Base-by-base conservation (phyloP, 2,113 vertebrate species). In the Oncorhynchus nerka region DNA sequence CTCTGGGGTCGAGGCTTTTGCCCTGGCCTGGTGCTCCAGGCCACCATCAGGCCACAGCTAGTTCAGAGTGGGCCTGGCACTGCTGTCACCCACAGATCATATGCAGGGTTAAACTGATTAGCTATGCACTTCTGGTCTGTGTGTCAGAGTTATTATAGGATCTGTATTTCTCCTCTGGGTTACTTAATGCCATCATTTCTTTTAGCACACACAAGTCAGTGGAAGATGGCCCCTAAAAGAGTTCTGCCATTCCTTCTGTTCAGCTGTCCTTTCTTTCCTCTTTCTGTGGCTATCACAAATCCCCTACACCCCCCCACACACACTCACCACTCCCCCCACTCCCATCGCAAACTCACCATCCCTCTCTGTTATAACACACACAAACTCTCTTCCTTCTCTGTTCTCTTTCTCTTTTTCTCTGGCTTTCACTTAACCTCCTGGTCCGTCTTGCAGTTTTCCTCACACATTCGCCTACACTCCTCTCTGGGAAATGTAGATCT, bases 401-500 rank as follows among this genome's bases (percentile, higher is more conserved):
- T 88, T 85, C 86, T 91, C 88, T 90, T 81, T 84, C 55, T 79
- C 83, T 84, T 67, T 87, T 86, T 85, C 67, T 64, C 70, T 90
- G 87, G 88, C 86, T 84, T 80, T 72, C 68, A 9, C 83, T 89
- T 85, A 86, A 86, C 91, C 89, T 86, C 87, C 85, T 88, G 85
- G 86, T 90, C 87, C 49, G 84, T 84, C 84, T 90, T 79, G 81
- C 81, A 82, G 90, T 88, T 89, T 92, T 86, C 86, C 88, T 91
- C 90, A 91, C 89, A 88, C 91, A 90, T 91, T 92, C 88, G 90
- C 89, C 90, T 85, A 90, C 91, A 90, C 92, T 92, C 88, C 89
- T 95, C 95, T 96, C 95, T 96, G 96, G 95, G 95, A 97, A 97
- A 97, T 95, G 94, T 93, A 94, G 94, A 96, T 92, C 93, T 96